Evolutionary conservation across 2,888 invertebrate genomes (phyloP).

Genomic region (Gnatocerus cornutus): DNA sequence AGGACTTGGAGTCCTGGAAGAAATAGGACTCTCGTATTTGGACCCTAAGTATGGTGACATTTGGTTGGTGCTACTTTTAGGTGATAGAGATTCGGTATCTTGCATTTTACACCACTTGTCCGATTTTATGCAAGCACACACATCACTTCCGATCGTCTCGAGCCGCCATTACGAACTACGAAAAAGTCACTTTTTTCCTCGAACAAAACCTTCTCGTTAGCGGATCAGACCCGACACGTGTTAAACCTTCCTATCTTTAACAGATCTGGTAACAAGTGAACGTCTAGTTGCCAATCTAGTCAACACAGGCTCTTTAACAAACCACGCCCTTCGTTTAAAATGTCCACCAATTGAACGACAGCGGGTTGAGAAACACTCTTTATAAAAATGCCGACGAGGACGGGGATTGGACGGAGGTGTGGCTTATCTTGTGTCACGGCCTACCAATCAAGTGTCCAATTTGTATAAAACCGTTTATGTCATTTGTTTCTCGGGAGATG

Average conservation of each 20-base stretch:
- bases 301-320: constrained; percentile 60
- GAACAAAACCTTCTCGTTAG: constrained; percentile 41
- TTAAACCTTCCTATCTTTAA: constrained; percentile 64
- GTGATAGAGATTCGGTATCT: constrained; percentile 66
- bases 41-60: constrained; percentile 69
- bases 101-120: constrained; percentile 64
- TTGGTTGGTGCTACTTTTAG: constrained; percentile 59
- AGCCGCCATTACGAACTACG: constrained; percentile 33
- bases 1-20: constrained; percentile 71
- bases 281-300: constrained; percentile 63
- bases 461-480: constrained; percentile 65
- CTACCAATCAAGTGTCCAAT: constrained; percentile 67
- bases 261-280: constrained; percentile 70
- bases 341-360: constrained; percentile 54
- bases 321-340: constrained; percentile 60
- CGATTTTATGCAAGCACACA: constrained; percentile 21
- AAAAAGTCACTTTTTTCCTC: constrained; percentile 12
- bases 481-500: constrained; percentile 69
- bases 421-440: constrained; percentile 56
- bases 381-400: constrained; percentile 60
- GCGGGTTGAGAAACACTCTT: constrained; percentile 55
- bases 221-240: constrained; percentile 55
- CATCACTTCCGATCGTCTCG: constrained; percentile 19
- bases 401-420: constrained; percentile 61
- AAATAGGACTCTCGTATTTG: constrained; percentile 69